Percentiles rank a stretch among this genome's conserved stretches.
Evolutionary conservation across 2,888 invertebrate genomes (phyloP).

Genomic region (Eupithecia vulgata): DNA sequence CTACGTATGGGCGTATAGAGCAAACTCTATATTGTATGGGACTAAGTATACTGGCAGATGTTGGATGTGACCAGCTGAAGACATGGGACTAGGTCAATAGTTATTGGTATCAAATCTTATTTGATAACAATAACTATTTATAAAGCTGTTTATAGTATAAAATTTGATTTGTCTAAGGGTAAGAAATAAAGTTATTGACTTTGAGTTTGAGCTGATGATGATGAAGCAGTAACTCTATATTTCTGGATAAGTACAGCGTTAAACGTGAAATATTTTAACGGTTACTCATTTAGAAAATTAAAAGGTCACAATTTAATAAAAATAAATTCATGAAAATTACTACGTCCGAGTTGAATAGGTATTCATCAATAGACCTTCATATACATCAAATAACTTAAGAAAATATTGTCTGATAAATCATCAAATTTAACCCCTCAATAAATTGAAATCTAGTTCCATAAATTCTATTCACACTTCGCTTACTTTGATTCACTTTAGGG

Average conservation of each 20-base stretch:
- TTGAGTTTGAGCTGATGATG: background rate
- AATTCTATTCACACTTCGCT: slow-evolving; percentile 12
- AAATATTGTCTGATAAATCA: slow-evolving; percentile 11
- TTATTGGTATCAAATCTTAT: too few relatives aligned
- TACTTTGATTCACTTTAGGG: slow-evolving; percentile 20
- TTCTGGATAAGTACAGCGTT: background rate
- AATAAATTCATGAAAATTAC: background rate
- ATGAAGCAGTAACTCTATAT: background rate
- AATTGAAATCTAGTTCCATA: slow-evolving; percentile 12
- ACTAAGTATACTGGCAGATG: background rate
- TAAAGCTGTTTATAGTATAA: too few relatives aligned
- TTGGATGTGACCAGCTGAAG: background rate
- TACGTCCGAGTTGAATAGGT: background rate
- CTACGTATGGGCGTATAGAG: background rate
- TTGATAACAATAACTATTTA: too few relatives aligned
- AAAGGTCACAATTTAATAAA: background rate
- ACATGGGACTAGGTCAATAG: background rate
- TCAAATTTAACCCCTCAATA: background rate
- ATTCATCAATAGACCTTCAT: background rate
- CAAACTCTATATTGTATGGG: background rate
- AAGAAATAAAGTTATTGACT: too few relatives aligned
- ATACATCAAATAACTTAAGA: background rate
- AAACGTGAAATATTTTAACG: background rate
- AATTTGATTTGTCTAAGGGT: too few relatives aligned
- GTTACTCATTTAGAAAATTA: background rate